Percentiles rank a stretch among this genome's conserved stretches.
These are phyloP conservation scores for Sorex araneus DNA, from an alignment of 2,113 vertebrate genomes.

Conservation along the genomic window DNA sequence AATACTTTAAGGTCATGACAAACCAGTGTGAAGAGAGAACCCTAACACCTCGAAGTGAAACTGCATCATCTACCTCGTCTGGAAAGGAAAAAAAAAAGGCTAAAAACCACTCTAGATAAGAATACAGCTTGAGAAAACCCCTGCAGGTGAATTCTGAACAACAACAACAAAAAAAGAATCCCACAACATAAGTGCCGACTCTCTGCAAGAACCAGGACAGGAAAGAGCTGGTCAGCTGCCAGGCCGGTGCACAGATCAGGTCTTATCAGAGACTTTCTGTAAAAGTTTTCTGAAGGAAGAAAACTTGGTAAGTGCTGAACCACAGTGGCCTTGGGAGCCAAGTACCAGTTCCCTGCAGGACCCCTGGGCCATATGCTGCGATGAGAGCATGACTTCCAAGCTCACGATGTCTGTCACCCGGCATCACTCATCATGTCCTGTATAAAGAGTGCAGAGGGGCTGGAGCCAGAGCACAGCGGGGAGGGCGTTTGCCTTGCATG, in stretches of 20 bases:
- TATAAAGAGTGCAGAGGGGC: neutral
- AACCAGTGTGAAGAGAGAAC: constrained; percentile 75
- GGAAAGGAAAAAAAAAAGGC: constrained; percentile 73
- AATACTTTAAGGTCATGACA: constrained; percentile 74
- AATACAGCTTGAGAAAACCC: constrained; percentile 78
- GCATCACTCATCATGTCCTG: neutral
- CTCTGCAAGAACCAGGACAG: constrained; percentile 12
- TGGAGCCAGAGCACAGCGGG: too few species aligned
- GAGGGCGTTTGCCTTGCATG: too few species aligned
- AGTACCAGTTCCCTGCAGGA: accelerated
- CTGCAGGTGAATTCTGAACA: constrained; percentile 70
- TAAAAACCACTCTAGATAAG: constrained; percentile 67
- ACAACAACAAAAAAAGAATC: constrained; percentile 64
- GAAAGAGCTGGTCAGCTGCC: constrained; percentile 43
- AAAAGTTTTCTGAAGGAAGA: neutral
- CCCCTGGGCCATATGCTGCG: accelerated
- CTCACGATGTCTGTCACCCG: neutral
- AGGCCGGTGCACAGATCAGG: neutral
- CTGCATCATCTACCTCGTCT: constrained; percentile 72
- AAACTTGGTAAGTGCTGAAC: neutral
- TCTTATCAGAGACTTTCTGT: neutral
- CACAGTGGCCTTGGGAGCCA: neutral
- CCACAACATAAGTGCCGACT: neutral
- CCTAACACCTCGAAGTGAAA: constrained; percentile 77
- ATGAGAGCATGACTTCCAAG: neutral